Percentiles rank a stretch among this genome's conserved stretches.
These are phyloP conservation scores for Corbicula japonica DNA, from an alignment of 2,888 invertebrate genomes.

Conservation along the genomic window DNA sequence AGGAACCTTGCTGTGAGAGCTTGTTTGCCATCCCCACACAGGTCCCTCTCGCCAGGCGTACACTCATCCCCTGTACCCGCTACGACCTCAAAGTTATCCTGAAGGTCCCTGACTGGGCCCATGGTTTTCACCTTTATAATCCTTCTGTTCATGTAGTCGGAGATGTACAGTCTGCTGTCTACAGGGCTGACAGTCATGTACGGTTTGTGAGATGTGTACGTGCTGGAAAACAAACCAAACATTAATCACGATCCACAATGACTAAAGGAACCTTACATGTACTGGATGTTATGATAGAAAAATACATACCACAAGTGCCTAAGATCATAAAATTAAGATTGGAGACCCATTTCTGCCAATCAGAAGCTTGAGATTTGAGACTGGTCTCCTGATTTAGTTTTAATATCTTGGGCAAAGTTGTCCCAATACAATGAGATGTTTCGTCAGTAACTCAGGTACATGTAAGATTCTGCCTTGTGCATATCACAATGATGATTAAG, in stretches of 20 bases:
- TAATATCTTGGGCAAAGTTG: too few relatives aligned
- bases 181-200: slow-evolving; percentile 98
- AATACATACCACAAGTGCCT: too few relatives aligned
- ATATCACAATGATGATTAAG: too few relatives aligned
- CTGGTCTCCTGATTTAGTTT: too few relatives aligned
- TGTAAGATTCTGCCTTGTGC: too few relatives aligned
- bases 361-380: too few relatives aligned
- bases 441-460: too few relatives aligned
- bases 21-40: slow-evolving; percentile 98
- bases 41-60: slow-evolving; percentile 88
- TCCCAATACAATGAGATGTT: too few relatives aligned
- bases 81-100: slow-evolving; percentile 95
- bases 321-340: too few relatives aligned
- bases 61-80: slow-evolving; percentile 98
- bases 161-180: slow-evolving; percentile 97
- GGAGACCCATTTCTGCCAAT: too few relatives aligned
- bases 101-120: slow-evolving; percentile 85
- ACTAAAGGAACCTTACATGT: too few relatives aligned
- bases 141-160: slow-evolving; percentile 91
- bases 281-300: too few relatives aligned
- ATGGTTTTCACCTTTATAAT: slow-evolving; percentile 85
- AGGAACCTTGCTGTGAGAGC: slow-evolving; percentile 96
- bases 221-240: slow-evolving; percentile 89
- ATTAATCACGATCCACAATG: not conserved
- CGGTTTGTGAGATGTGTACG: slow-evolving; percentile 98